Conservation (phyloP, 2,888 invertebrate genomes). For the Andrena bucephala region DNA sequence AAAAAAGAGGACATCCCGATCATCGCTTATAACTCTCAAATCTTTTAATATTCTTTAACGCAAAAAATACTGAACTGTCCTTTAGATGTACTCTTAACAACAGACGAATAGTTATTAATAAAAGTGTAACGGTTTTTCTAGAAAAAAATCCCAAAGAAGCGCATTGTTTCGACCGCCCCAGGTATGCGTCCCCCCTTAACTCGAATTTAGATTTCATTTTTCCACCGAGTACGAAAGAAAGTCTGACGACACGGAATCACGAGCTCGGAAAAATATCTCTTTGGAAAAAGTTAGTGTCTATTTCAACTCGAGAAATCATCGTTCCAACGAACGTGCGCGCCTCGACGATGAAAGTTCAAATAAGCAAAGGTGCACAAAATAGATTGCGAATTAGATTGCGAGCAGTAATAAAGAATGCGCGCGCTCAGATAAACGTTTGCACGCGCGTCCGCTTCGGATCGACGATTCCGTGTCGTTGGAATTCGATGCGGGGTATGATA, state of each 20-base stretch:
- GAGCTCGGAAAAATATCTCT: background rate
- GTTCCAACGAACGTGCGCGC: background rate
- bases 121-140: no score
- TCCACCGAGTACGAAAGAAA: slow-evolving; percentile 10
- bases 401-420: background rate
- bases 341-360: background rate
- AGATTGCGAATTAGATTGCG: background rate
- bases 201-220: background rate
- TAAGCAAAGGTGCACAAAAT: background rate
- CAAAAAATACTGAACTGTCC: no score
- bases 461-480: background rate
- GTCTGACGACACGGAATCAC: background rate
- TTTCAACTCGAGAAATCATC: background rate
- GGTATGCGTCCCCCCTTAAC: no score
- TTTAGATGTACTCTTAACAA: no score
- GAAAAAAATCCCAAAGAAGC: no score
- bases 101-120: no score
- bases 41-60: no score
- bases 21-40: no score
- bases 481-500: background rate
- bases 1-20: no score
- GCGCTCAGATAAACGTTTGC: background rate
- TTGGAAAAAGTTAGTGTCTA: slow-evolving; percentile 9
- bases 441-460: no score
- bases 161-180: no score